phyloP scores from a whole-genome alignment of 53 echinoderm and acorn worm genomes.

The Echinarachnius parma region DNA sequence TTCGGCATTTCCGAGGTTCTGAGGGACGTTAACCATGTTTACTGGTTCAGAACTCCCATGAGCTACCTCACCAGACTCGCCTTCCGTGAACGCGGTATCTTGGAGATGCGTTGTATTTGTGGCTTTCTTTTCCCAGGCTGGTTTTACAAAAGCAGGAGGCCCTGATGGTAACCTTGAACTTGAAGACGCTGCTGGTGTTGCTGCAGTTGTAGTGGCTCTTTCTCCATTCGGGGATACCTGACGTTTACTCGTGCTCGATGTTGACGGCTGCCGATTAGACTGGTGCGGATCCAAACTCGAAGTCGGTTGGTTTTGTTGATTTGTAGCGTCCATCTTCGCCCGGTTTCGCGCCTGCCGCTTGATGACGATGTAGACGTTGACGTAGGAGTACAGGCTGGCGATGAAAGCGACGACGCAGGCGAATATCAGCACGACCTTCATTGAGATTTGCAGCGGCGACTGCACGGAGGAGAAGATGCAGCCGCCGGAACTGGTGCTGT shows the following conservation, averaged over 20 bases:
- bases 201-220: no score
- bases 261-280: not conserved
- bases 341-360: constrained; percentile 37
- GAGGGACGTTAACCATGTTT: no score
- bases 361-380: constrained; percentile 35
- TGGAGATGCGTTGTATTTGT: no score
- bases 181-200: no score
- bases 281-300: not conserved
- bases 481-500: not conserved
- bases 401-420: not conserved
- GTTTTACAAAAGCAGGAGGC: no score
- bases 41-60: no score
- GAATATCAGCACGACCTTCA: constrained; percentile 6
- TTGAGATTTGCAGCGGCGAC: not conserved
- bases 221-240: no score
- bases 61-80: no score
- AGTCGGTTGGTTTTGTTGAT: not conserved
- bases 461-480: not conserved
- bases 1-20: no score
- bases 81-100: no score
- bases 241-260: not conserved
- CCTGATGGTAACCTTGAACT: no score
- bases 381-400: constrained; percentile 39
- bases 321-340: not conserved
- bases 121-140: no score